Evolutionary conservation across 2,888 invertebrate species (phyloP).

Genomic region (Loripinus fragilis): DNA sequence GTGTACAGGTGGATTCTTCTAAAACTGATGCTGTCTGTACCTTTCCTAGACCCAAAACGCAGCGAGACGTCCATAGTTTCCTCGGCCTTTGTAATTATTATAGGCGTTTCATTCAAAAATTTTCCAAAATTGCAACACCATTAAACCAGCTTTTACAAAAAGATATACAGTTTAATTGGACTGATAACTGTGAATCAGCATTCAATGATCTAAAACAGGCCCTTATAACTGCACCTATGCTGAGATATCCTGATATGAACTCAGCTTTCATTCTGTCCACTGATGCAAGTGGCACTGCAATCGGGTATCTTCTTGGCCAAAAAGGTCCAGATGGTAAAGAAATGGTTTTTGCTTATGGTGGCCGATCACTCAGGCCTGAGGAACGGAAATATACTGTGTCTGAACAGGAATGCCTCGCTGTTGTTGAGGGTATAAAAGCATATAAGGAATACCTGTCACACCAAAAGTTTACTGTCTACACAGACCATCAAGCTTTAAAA

Average conservation of each 20-base stretch:
- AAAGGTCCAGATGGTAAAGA: conserved; percentile 46
- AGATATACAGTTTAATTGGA: conserved; percentile 73
- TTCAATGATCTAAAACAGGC: conserved; percentile 75
- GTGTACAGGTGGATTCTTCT: conserved; percentile 48
- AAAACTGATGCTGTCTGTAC: conserved; percentile 50
- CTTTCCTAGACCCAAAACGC: conserved; percentile 53
- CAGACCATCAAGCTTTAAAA: conserved; percentile 59
- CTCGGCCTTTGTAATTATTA: conserved; percentile 78
- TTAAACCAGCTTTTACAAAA: conserved; percentile 72
- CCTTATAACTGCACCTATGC: conserved; percentile 56
- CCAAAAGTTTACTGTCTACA: conserved; percentile 48
- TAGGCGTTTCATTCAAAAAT: conserved; percentile 77
- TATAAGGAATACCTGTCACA: conserved; percentile 52
- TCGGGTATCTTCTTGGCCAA: conserved; percentile 62
- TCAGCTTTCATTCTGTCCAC: conserved; percentile 49
- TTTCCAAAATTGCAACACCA: conserved; percentile 71
- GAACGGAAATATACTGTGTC: conserved; percentile 55
- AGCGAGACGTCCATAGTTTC: conserved; percentile 54
- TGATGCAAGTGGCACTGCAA: conserved; percentile 45
- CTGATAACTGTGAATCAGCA: conserved; percentile 67
- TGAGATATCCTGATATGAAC: conserved; percentile 59
- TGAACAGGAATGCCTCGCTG: conserved; percentile 49
- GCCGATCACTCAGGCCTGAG: conserved; percentile 38
- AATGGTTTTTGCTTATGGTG: conserved; percentile 57
- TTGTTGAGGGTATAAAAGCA: conserved; percentile 44